phyloP scores from a whole-genome alignment of 37 sponge, comb jelly and placozoan genomes.

The Oscarella lobularis region DNA sequence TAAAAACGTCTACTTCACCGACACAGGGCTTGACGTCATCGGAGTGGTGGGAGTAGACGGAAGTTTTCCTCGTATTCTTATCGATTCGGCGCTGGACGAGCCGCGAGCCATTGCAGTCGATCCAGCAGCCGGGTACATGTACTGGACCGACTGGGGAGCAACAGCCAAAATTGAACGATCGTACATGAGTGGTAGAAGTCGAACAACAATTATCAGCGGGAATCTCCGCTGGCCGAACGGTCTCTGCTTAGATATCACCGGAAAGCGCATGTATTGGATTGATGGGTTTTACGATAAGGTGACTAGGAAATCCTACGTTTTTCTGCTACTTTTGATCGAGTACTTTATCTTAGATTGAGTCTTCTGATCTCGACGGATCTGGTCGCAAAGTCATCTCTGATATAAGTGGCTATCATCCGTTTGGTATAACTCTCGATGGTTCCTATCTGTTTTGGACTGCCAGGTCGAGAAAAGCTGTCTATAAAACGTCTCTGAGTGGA shows the following conservation, averaged over 20 bases:
- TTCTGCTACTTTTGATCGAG: no score
- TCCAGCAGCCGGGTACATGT: neutral
- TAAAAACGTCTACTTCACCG: no score
- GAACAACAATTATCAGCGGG: neutral
- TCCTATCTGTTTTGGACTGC: neutral
- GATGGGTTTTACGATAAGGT: neutral
- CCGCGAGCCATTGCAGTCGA: conserved; percentile 1
- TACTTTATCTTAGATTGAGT: neutral
- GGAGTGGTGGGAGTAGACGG: neutral
- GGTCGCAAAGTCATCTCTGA: neutral
- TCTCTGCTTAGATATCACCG: neutral
- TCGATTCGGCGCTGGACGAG: neutral
- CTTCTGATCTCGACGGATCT: neutral
- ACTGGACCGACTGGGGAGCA: neutral
- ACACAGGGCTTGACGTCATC: no score
- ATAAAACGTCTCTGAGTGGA: neutral
- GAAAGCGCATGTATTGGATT: neutral
- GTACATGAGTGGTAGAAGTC: neutral
- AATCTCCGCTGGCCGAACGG: neutral
- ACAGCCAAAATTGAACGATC: neutral
- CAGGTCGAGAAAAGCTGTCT: neutral
- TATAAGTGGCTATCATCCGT: neutral
- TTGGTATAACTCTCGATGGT: neutral
- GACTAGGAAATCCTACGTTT: neutral
- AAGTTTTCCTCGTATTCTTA: neutral